Conservation (phyloP, 2,113 vertebrate species). For the Mesembrinibis cayennensis region DNA sequence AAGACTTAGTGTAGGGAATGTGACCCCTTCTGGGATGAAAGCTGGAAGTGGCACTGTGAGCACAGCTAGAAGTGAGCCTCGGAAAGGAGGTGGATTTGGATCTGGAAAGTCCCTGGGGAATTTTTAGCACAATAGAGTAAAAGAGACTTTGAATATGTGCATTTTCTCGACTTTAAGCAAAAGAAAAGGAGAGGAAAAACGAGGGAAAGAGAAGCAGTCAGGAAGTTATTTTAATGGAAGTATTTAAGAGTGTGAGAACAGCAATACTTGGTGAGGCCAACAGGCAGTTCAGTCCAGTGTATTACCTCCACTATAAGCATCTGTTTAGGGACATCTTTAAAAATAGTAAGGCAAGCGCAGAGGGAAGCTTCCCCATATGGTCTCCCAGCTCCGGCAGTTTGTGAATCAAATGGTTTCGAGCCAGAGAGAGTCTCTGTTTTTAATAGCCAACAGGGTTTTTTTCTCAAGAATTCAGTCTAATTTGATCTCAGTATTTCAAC, state of each 20-base stretch:
- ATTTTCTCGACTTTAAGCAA: background rate
- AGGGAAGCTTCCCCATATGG: background rate
- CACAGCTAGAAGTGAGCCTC: background rate
- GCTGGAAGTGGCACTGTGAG: background rate
- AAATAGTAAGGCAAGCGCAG: background rate
- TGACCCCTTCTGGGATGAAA: background rate
- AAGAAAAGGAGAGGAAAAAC: background rate
- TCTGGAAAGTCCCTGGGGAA: background rate
- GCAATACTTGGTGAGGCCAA: background rate
- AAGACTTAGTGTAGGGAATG: fast-evolving
- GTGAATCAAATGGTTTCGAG: background rate
- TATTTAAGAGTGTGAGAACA: background rate
- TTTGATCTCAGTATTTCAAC: background rate
- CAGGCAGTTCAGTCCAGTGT: background rate
- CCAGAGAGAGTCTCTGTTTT: background rate
- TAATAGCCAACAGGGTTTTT: background rate
- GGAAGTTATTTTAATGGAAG: background rate
- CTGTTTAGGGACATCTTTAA: background rate
- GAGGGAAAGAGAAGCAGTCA: background rate
- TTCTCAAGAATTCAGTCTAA: background rate
- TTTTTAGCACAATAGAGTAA: background rate
- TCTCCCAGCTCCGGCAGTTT: background rate
- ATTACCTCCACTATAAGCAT: background rate
- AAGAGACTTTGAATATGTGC: background rate
- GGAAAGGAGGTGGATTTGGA: background rate